phyloP scores from a whole-genome alignment of 2,888 invertebrate species.

The Ptycholaimellus sp. region DNA sequence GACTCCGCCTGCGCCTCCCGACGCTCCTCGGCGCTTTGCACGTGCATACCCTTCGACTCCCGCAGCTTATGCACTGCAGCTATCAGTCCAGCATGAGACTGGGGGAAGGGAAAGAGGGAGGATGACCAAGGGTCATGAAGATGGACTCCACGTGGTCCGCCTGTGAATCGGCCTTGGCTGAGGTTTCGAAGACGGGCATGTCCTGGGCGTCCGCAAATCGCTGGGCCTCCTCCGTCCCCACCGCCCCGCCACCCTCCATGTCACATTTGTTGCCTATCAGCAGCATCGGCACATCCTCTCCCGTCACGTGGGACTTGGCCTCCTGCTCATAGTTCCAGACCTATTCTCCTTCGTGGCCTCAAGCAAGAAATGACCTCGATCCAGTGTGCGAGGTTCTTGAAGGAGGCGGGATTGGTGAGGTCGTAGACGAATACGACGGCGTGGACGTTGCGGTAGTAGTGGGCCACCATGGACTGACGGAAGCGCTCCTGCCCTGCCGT shows the following conservation, averaged over 20 bases:
- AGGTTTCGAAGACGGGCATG: slow-evolving; percentile 50
- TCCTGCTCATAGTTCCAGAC: background rate
- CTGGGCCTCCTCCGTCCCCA: slow-evolving; percentile 47
- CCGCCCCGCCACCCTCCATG: slow-evolving; percentile 35
- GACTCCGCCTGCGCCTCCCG: slow-evolving; percentile 12
- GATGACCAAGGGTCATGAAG: slow-evolving; percentile 54
- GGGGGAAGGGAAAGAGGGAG: no score
- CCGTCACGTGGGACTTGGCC: slow-evolving; percentile 6
- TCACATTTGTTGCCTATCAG: slow-evolving; percentile 60
- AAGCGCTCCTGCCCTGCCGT: slow-evolving; percentile 59
- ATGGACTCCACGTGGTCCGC: slow-evolving; percentile 54
- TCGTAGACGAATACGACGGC: slow-evolving; percentile 65
- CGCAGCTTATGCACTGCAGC: slow-evolving; percentile 51
- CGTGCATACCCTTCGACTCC: slow-evolving; percentile 37
- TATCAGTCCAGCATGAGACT: no score
- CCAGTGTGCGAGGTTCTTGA: slow-evolving; percentile 40
- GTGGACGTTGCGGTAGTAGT: slow-evolving; percentile 56
- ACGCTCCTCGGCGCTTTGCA: slow-evolving; percentile 18
- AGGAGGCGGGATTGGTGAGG: slow-evolving; percentile 28
- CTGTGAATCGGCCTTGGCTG: slow-evolving; percentile 33
- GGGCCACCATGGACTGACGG: slow-evolving; percentile 53
- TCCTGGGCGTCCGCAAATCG: slow-evolving; percentile 42
- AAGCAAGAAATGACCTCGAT: slow-evolving; percentile 34
- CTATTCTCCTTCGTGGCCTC: background rate
- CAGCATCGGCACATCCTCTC: slow-evolving; percentile 40